Evolutionary conservation across 2,888 invertebrate species (phyloP).

Genomic region (Pammene fasciana): DNA sequence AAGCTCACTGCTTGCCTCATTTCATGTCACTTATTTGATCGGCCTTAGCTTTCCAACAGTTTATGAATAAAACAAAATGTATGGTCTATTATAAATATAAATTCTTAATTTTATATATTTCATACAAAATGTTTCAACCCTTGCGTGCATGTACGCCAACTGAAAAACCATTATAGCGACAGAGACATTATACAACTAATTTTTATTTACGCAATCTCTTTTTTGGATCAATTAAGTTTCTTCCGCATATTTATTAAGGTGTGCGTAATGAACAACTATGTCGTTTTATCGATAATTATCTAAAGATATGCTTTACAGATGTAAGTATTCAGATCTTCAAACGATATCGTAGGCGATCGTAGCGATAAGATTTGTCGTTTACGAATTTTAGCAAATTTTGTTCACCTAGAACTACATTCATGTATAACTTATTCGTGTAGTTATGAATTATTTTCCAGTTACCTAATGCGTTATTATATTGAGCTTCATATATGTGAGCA

Average conservation of each 20-base stretch:
- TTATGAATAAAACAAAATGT: not conserved
- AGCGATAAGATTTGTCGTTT: not conserved
- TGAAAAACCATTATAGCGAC: no score
- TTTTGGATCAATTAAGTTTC: no score
- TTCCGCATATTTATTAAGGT: no score
- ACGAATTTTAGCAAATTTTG: not conserved
- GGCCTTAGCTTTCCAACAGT: conserved; percentile 46
- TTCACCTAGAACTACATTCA: not conserved
- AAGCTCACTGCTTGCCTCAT: conserved; percentile 54
- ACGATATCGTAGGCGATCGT: not conserved
- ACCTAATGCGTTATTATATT: no score
- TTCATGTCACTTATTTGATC: conserved; percentile 51
- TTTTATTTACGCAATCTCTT: no score
- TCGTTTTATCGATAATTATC: not conserved
- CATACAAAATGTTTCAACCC: no score
- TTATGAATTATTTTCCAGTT: not conserved
- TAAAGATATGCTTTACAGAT: not conserved
- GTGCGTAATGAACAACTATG: not conserved
- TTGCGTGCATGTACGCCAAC: no score
- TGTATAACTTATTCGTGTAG: not conserved
- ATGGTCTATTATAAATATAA: not conserved
- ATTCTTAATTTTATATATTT: no score
- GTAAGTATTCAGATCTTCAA: not conserved
- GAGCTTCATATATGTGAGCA: no score
- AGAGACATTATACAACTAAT: no score